A percentile compares a stretch with the other conserved stretches of the same genome.
Conservation (phyloP, 2,113 vertebrate genomes). For the Apodemus speciosus region DNA sequence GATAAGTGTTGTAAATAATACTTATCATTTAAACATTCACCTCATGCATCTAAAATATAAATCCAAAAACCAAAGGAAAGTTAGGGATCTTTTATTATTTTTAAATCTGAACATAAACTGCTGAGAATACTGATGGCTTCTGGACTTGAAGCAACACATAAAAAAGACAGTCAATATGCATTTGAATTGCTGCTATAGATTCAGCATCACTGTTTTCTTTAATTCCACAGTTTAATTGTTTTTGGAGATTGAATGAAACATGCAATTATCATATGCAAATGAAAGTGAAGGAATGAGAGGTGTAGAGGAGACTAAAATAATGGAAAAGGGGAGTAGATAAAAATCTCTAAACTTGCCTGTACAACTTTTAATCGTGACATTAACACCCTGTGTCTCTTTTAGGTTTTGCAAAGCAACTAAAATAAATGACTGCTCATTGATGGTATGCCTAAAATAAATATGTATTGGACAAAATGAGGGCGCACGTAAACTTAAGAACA, state of each 20-base stretch:
- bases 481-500: background rate
- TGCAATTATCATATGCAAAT: background rate
- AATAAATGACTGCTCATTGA: conserved; percentile 23
- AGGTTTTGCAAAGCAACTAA: conserved; percentile 58
- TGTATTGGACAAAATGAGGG: conserved; percentile 55
- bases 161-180: background rate
- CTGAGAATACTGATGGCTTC: background rate
- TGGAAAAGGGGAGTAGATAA: background rate
- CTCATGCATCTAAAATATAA: background rate
- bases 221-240: background rate
- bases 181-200: conserved; percentile 44
- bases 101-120: background rate
- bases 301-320: conserved; percentile 40
- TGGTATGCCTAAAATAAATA: background rate
- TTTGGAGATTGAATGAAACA: background rate
- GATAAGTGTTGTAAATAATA: background rate
- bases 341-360: background rate
- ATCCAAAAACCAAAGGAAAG: background rate
- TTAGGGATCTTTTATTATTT: background rate
- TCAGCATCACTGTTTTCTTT: conserved; percentile 41
- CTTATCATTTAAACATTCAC: conserved; percentile 24
- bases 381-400: background rate
- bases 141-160: background rate
- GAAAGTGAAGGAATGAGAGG: conserved; percentile 6
- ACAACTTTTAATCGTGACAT: background rate